Conservation (phyloP, 2,113 vertebrate species). For the Brachyistius frenatus region DNA sequence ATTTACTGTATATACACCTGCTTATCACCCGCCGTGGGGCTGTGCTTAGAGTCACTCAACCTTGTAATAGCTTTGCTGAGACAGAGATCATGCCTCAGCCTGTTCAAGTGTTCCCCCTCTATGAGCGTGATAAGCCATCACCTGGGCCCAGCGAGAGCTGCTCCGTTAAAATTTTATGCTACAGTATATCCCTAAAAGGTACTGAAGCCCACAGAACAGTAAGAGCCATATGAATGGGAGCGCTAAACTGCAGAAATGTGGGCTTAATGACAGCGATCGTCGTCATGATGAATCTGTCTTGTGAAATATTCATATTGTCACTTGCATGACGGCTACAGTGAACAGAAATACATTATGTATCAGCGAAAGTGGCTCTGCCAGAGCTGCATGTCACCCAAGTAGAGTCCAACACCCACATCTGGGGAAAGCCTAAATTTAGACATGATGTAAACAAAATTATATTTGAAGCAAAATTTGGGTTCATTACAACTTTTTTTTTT, state of each 20-base stretch:
- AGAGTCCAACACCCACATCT: background rate
- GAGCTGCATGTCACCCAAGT: background rate
- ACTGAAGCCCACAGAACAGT: conserved; percentile 35
- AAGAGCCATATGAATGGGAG: conserved; percentile 43
- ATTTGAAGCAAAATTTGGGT: too few relatives aligned
- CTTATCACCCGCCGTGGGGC: conserved; percentile 56
- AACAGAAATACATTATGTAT: conserved; percentile 53
- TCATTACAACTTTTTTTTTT: too few relatives aligned
- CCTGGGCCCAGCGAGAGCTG: conserved; percentile 54
- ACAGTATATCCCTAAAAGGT: conserved; percentile 59
- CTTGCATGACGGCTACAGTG: conserved; percentile 6
- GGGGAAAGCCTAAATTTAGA: too few relatives aligned
- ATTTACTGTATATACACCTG: conserved; percentile 65
- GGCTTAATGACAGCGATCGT: conserved; percentile 18
- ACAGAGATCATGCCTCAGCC: conserved; percentile 75
- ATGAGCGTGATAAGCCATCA: conserved; percentile 75
- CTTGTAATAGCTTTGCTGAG: conserved; percentile 83
- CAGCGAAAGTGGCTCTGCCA: conserved; percentile 1
- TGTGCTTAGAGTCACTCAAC: conserved; percentile 71
- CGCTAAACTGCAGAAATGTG: conserved; percentile 37
- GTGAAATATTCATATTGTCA: conserved; percentile 65
- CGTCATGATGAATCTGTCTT: conserved; percentile 21
- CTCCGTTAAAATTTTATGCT: conserved; percentile 68
- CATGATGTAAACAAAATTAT: too few relatives aligned
- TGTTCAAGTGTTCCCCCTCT: conserved; percentile 69